Evolutionary conservation across 2,797 vertebrate species (phyloP), one percentile per base, ranked within the genome.

Genomic region (Sus cebifrons): DNA sequence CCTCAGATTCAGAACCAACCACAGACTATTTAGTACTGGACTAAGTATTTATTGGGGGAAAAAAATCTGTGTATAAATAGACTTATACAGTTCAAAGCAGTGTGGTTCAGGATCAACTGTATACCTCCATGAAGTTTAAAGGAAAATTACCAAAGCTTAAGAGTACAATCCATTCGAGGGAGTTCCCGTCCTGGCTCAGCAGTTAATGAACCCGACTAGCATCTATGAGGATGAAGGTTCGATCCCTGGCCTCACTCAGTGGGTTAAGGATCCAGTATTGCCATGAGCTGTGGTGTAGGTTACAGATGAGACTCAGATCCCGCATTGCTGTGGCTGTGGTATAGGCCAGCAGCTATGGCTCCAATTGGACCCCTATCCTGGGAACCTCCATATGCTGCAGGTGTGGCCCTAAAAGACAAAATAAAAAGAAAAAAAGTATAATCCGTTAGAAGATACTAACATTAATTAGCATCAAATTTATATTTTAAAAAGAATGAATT

Each of bases 401-500:
- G 44, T 49, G 44, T 49, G 44, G 44, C 44, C 44, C 44, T 49
- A 49, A 49, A 49, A 49, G 44, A 49, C 44, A 49, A 49, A 49
- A 10, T 1, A 49, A 49, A 49, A 36, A 36, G 36, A 49, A 56
- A 86, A 86, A 89, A 23, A 88, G 21, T 85, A 1, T 60, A 81
- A 52, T 25, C 18, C 10, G 18, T 21, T 60, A 85, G 2, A 79
- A 95, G 14, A 73, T 13, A 68, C 70, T 3, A 58, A 71, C 49
- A 73, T 21, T 73, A 82, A 89, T 12, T 83, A 32, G 14, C 32
- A 67, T 40, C 27, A 91, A 8, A 56, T 54, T 90, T 44, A 20
- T 17, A 52, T 62, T 73, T 95, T 68, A 77, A 91, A 96, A 77
- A 21, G 16, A 92, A 70, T 18, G 3, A 65, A 85, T 49, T 78